phyloP scores from a whole-genome alignment of 37 sponge, comb jelly and placozoan genomes.

The Halisarca cf. caerulea region DNA sequence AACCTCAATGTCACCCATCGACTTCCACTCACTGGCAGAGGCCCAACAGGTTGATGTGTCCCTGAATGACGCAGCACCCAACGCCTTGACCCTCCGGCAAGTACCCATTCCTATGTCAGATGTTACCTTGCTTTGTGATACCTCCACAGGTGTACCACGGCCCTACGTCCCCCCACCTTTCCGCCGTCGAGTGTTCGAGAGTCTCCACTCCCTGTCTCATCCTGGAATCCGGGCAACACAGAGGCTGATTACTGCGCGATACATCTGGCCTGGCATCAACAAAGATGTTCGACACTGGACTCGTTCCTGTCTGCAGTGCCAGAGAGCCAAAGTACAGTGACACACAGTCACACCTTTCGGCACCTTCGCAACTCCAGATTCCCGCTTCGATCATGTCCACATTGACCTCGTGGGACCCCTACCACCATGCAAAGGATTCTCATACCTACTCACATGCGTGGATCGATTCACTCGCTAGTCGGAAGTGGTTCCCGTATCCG shows the following conservation, averaged over 20 bases:
- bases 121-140: conserved; percentile 34
- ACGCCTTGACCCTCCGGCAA: conserved; percentile 9
- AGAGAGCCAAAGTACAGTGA: conserved; percentile 37
- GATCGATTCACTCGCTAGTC: conserved; percentile 48
- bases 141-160: conserved; percentile 43
- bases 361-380: conserved; percentile 27
- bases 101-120: conserved; percentile 15
- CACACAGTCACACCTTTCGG: conserved; percentile 34
- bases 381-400: conserved; percentile 39
- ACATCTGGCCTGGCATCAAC: conserved; percentile 55
- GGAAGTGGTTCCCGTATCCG: conserved; percentile 37
- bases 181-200: conserved; percentile 28
- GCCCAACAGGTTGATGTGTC: no score
- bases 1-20: neutral
- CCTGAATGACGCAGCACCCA: neutral
- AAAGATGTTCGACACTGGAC: conserved; percentile 40
- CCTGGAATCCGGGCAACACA: conserved; percentile 52
- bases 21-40: conserved; percentile 38
- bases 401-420: conserved; percentile 61
- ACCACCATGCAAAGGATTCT: conserved; percentile 29
- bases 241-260: conserved; percentile 33
- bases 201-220: conserved; percentile 42
- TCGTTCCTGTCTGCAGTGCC: conserved; percentile 40
- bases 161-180: conserved; percentile 27
- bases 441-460: conserved; percentile 46